phyloP scores from a whole-genome alignment of 2,888 invertebrate genomes.

The Philereme vetulata region DNA sequence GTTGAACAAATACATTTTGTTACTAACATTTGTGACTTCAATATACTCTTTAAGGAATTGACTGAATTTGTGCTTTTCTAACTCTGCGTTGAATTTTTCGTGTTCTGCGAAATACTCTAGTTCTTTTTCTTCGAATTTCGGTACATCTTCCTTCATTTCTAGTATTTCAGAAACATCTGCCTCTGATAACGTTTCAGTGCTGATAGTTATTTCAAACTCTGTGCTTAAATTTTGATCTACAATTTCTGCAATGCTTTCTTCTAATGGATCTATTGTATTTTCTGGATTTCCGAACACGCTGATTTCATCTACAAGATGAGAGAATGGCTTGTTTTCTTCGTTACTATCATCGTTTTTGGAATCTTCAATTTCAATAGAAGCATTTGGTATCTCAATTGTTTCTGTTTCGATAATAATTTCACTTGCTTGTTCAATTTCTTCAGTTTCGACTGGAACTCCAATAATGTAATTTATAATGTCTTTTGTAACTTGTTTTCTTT shows the following conservation, averaged over 20 bases:
- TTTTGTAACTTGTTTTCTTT: conserved; percentile 26
- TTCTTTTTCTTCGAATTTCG: conserved; percentile 40
- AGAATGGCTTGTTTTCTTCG: conserved; percentile 50
- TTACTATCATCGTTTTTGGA: conserved; percentile 34
- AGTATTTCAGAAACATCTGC: conserved; percentile 46
- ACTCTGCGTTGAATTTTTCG: conserved; percentile 66
- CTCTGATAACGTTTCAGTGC: conserved; percentile 66
- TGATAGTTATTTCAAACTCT: conserved; percentile 59
- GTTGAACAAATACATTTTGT: conserved; percentile 68
- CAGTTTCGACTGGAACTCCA: conserved; percentile 17
- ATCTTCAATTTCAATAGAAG: conserved; percentile 26
- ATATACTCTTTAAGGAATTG: conserved; percentile 58
- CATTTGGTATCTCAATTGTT: conserved; percentile 1
- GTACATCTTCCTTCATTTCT: conserved; percentile 22
- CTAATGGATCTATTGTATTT: conserved; percentile 25
- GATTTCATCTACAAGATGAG: conserved; percentile 49
- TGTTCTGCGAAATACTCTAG: conserved; percentile 64
- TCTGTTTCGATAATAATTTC: conserved; percentile 2
- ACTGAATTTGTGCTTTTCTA: conserved; percentile 60
- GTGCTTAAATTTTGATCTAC: conserved; percentile 32
- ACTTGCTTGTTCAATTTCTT: neutral
- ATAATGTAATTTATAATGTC: conserved; percentile 32
- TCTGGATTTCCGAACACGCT: conserved; percentile 48
- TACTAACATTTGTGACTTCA: conserved; percentile 43
- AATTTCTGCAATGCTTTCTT: conserved; percentile 28